phyloP scores from a whole-genome alignment of 2,797 vertebrate genomes.

The Argya squamiceps region DNA sequence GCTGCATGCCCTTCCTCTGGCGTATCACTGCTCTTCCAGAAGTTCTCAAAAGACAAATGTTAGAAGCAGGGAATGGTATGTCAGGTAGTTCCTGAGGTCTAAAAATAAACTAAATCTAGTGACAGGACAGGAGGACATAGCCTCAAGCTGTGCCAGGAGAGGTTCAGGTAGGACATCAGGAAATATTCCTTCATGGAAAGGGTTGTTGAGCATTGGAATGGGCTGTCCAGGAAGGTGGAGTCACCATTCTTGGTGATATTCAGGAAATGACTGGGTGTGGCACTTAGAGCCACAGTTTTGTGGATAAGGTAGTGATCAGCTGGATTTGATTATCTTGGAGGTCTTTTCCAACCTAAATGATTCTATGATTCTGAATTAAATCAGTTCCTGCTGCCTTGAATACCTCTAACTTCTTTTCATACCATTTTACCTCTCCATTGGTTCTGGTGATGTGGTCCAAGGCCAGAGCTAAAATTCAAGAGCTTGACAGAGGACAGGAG shows the following conservation, averaged over 20 bases:
- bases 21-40: accelerated
- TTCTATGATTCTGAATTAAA: background rate
- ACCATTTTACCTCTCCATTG: accelerated
- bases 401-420: background rate
- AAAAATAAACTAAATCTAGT: background rate
- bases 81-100: background rate
- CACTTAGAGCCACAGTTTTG: background rate
- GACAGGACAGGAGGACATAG: background rate
- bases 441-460: background rate
- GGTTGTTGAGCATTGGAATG: background rate
- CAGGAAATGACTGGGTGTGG: accelerated
- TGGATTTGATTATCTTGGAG: background rate
- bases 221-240: background rate
- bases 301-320: background rate
- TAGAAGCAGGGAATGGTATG: background rate
- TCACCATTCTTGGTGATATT: background rate
- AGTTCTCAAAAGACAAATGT: background rate
- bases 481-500: background rate
- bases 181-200: background rate
- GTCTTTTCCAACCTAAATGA: background rate
- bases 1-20: background rate
- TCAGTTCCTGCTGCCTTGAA: background rate
- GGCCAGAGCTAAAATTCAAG: background rate
- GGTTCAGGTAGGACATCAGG: background rate
- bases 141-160: background rate